phyloP scores from a whole-genome alignment of 2,797 vertebrate genomes.

The Astyanax mexicanus region DNA sequence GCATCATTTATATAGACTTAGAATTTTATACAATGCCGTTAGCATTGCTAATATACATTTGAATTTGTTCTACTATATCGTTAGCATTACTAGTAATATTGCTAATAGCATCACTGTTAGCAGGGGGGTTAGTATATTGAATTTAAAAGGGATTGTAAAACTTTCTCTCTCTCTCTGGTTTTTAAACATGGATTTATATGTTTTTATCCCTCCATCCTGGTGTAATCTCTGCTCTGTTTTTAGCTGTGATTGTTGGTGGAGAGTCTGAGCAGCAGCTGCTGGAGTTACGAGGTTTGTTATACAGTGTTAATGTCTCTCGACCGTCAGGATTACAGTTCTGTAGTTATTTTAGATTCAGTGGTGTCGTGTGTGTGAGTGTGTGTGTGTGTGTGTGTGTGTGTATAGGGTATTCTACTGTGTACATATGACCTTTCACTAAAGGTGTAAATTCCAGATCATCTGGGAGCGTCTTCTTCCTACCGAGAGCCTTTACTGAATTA shows the following conservation, averaged over 20 bases:
- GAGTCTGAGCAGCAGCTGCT: not conserved
- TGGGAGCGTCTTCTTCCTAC: not conserved
- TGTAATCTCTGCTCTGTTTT: constrained; percentile 10
- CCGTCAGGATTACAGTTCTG: not conserved
- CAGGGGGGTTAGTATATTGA: no score
- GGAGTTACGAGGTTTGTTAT: not conserved
- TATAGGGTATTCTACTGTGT: not conserved
- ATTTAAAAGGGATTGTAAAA: no score
- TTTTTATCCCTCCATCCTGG: not conserved
- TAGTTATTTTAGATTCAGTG: not conserved
- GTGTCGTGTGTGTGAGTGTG: not conserved
- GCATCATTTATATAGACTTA: no score
- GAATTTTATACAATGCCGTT: no score
- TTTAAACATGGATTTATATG: not conserved
- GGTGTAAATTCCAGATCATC: not conserved
- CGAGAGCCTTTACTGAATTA: no score
- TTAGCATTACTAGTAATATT: no score
- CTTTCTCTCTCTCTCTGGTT: not conserved
- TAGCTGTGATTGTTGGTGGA: not conserved
- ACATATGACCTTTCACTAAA: not conserved
- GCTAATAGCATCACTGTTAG: no score
- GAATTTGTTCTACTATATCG: no score
- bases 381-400: not conserved
- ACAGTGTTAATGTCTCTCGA: not conserved
- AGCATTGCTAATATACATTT: no score